Base-by-base conservation (phyloP, 64 coral and sea anemone genomes). In the Anthopleura sola region DNA sequence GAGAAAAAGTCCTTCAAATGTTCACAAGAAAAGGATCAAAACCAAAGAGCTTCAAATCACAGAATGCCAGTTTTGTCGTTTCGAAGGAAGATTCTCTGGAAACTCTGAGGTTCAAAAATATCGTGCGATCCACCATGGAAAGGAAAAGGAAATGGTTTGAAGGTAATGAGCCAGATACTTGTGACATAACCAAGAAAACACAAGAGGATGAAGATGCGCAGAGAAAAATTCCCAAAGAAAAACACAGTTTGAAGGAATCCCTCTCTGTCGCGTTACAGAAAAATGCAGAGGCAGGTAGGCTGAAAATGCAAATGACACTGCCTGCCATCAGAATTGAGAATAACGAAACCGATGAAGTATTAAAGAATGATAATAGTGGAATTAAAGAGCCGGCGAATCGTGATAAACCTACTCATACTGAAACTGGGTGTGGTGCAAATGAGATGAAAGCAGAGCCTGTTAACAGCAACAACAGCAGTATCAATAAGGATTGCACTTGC, bases 91-190 rank as follows among this genome's bases (percentile, higher is more conserved):
- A 83, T 49, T n/a, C 49, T 83, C 48, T 83, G 50, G 48, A 47
- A 20, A 58, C 82, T 50, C 24, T 83, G 6, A 38, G 47, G 18
- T 56, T 83, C 49, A 83, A 83, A 49, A 51, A 58, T 20, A 83
- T 56, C 24, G 49, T 36, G 24, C 82, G 82, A 5, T 54, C 47
- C 12, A 83, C 48, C 49, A 83, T 83, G 82, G 82, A 83, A 60
- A 32, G 50, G 7, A 83, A 56, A 60, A 24, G 82, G 58, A 83
- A 83, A 49, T 83, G 82, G 82, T 83, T 83, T 83, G 82, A 83
- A 28, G 82, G 76, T 24, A 15, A 23, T 7, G 76, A 79, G 37
- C 18, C 23, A 79, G 36, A 21, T 12, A 37, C 13, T 79, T 21
- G 58, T 14, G 16, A 79, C 76, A 44, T 37, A 79, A 71, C n/a